Evolutionary conservation across 2,888 invertebrate species (phyloP).

Genomic region (Tetrapedia diversipes): DNA sequence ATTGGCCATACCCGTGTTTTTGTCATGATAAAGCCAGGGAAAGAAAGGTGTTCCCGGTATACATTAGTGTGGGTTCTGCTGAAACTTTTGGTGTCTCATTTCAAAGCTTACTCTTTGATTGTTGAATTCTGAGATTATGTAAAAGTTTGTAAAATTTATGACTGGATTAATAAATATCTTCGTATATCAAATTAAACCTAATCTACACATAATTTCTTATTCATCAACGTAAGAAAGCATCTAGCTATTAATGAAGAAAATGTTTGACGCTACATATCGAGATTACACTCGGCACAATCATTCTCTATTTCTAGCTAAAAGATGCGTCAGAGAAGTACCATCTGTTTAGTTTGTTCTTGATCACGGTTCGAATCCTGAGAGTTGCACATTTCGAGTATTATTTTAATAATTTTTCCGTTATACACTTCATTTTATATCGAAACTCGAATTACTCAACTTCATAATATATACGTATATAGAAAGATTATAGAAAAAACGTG

Average conservation of each 20-base stretch:
- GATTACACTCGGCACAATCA: conserved; percentile 14
- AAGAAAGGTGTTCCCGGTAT: conserved; percentile 4
- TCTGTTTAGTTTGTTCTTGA: conserved; percentile 25
- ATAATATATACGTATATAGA: background rate
- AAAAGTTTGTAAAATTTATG: no score
- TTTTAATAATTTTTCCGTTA: background rate
- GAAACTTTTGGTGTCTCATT: no score
- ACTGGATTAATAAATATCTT: no score
- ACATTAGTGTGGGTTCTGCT: no score
- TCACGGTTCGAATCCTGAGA: conserved; percentile 25
- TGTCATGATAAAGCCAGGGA: conserved; percentile 17
- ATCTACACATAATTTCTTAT: background rate
- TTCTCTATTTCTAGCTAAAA: conserved; percentile 42
- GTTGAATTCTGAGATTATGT: no score
- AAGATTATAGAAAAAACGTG: no score
- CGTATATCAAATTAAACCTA: no score
- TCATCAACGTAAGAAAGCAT: background rate
- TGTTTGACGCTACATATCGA: conserved; percentile 29
- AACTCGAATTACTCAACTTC: background rate
- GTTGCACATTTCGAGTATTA: background rate
- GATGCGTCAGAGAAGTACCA: conserved; percentile 37
- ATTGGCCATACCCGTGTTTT: conserved; percentile 63
- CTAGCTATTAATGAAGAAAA: background rate
- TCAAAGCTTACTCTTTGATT: no score
- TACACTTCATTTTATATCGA: background rate